Evolutionary conservation across 2,113 vertebrate genomes (phyloP), one percentile per base, ranked within the genome.

Genomic region (Toxotes jaculatrix): DNA sequence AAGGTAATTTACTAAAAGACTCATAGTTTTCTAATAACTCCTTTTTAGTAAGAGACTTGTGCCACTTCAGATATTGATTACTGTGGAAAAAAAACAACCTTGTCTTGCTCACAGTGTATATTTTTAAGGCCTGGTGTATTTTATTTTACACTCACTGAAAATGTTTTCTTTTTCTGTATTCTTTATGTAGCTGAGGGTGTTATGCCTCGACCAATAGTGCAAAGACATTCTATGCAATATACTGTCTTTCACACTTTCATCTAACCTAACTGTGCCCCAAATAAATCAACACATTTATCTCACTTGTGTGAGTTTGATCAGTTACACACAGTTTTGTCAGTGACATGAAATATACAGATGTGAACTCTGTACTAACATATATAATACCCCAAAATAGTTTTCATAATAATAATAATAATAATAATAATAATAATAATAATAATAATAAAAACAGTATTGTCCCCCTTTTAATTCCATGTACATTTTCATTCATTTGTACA

Each of bases 151-250:
- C 14, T 57, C 16, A 66, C 23, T 73, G 31, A 56, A 43, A 56
- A 36, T 38, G 19, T 49, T 73, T 36, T 56, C 4, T 57, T 61
- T 31, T 65, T 23, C 45, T 75, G 61, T 59, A 72, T 85, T 82
- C 38, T 64, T 76, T 23, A 56, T 66, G 79, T 90, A 63, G 70
- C 72, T 78, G 32, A 74, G 51, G 23, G 31, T 76, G 42, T 75
- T 67, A 32, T 32, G 55, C 74, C 79, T 84, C 65, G 71, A 86
- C 75, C 82, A 77, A 81, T 71, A 88, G 77, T 82, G 65, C 66
- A 83, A 82, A 70, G 49, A 0, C 42, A 89, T 87, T 92, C 92
- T 95, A 95, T 94, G 92, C 94, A 95, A 93, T 87, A 89, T 89
- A 79, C 49, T 55, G 71, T 83, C 67, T 92, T 87, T 87, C 56